Evolutionary conservation across 2,113 vertebrate genomes (phyloP), one percentile per base, ranked within the genome.

Genomic region (Calyptommatus sinebrachiatus): DNA sequence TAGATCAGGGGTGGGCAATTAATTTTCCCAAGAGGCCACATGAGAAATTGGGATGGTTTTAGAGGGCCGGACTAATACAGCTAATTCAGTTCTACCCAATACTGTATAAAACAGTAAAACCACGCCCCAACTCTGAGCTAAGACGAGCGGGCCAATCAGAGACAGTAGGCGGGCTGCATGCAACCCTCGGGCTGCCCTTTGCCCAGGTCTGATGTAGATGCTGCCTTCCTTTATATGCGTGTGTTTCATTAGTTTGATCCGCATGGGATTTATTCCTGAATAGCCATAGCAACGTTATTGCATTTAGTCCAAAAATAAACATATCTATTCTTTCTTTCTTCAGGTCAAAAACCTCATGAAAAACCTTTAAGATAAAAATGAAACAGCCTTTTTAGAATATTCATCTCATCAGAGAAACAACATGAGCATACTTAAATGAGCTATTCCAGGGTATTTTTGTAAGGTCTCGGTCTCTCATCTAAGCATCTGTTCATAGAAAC

Each of bases 281-380:
- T 0, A 22, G 9, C 8, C 70, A 4, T 18, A 74, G 8, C 2
- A 35, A 5, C 57, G 29, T 76, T 84, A 14, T 80, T 61, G 48
- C 28, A 1, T 29, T 53, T 41, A 8, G 26, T 69, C 45, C 50
- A 8, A 78, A 76, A 69, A 78, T 7, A 71, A 41, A 80, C 85
- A 0, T 1, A 28, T 84, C 48, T 65, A 63, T 80, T 71, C n/a
- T 78, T 20, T 4, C 18, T 78, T 76, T 86, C 65, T 82, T 63
- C 3, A 31, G 16, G 80, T 50, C 3, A 82, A 76, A 60, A 26
- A 29, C 75, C 35, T 41, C 2, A 71, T 2, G 10, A 84, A 74
- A 88, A 26, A 6, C 28, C 41, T 8, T 84, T 83, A 78, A 61
- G 85, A 84, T 83, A 63, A 77, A 5, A 45, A 2, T 1, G 26